phyloP scores from a whole-genome alignment of 2,797 vertebrate species.

The Thaleichthys pacificus region DNA sequence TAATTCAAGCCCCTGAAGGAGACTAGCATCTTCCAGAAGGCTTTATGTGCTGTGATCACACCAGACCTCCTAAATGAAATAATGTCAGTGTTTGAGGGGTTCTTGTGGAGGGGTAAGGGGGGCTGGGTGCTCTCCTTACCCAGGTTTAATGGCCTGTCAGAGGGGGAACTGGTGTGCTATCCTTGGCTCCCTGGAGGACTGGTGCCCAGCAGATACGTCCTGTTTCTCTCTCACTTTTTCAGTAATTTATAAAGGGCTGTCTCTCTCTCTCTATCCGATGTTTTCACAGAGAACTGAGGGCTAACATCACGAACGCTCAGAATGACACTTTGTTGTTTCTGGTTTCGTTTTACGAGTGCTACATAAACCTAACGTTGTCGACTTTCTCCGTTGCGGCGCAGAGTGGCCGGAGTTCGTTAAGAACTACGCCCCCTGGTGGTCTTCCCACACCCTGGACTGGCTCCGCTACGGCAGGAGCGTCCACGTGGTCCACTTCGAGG shows the following conservation, averaged over 20 bases:
- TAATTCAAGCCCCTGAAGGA: conserved; percentile 59
- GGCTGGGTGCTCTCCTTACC: neutral
- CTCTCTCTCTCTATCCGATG: too few relatives aligned
- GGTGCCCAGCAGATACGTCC: neutral
- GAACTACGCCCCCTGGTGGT: conserved; percentile 97
- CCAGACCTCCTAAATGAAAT: conserved; percentile 69
- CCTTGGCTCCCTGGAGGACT: neutral
- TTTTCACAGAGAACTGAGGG: too few relatives aligned
- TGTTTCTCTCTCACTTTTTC: neutral
- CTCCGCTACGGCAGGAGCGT: conserved; percentile 86
- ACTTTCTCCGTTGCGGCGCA: conserved; percentile 53
- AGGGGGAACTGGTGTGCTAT: neutral
- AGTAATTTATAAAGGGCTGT: too few relatives aligned
- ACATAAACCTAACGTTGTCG: too few relatives aligned
- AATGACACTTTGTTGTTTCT: too few relatives aligned
- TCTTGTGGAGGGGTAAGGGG: conserved; percentile 16
- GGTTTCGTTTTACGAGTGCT: too few relatives aligned
- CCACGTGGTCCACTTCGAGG: conserved; percentile 93
- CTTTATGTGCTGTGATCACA: conserved; percentile 73
- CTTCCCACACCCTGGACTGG: conserved; percentile 94
- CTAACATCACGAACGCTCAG: too few relatives aligned
- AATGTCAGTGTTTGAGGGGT: conserved; percentile 57
- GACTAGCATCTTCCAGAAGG: conserved; percentile 67
- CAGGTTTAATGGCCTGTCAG: neutral
- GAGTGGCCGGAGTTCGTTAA: conserved; percentile 98